Evolutionary conservation across 2,797 vertebrate species (phyloP).

Genomic region (Sorex maritimensis): DNA sequence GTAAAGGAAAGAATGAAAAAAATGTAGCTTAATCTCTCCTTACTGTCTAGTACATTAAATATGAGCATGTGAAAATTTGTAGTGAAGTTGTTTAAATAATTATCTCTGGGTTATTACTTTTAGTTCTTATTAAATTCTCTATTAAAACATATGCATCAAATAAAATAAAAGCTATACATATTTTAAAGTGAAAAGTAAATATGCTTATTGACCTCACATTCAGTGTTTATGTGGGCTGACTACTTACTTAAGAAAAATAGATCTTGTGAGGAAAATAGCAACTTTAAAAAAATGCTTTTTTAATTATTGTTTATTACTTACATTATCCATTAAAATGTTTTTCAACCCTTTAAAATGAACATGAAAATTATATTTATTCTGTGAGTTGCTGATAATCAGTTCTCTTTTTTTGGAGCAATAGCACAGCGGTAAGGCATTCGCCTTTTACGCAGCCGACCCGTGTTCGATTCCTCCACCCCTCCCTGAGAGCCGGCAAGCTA

Average conservation of each 20-base stretch:
- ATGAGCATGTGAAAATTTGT: neutral
- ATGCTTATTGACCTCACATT: neutral
- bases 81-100: constrained; percentile 16
- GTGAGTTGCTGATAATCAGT: neutral
- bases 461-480: no score
- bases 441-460: no score
- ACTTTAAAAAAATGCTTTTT: neutral
- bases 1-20: neutral
- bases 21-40: neutral
- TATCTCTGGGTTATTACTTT: neutral
- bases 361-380: neutral
- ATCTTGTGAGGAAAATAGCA: neutral
- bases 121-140: neutral
- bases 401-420: no score
- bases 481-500: no score
- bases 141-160: neutral
- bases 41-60: neutral
- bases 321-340: neutral
- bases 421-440: no score
- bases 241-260: neutral
- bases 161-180: constrained; percentile 4
- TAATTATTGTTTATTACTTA: neutral
- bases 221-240: neutral
- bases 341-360: neutral
- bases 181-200: constrained; percentile 2